phyloP scores from a whole-genome alignment of 2,113 vertebrate genomes.

The Scytalopus superciliaris region DNA sequence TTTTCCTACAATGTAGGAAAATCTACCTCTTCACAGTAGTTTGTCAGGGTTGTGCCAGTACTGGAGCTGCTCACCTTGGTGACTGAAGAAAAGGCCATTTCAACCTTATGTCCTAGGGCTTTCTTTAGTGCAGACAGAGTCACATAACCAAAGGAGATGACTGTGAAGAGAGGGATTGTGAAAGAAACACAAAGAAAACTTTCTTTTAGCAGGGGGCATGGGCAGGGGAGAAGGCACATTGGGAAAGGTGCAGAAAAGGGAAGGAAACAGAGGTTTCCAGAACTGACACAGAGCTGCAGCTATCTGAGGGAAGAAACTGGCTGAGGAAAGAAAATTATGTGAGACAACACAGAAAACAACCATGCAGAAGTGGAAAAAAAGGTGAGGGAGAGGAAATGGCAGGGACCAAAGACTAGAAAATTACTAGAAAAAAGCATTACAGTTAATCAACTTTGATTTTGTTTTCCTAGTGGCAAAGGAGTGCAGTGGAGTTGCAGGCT shows the following conservation, averaged over 20 bases:
- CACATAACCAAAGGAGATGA: not conserved
- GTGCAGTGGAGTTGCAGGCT: not conserved
- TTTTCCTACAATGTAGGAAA: not conserved
- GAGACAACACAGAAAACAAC: not conserved
- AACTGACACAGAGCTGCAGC: fast-evolving
- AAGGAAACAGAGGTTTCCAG: not conserved
- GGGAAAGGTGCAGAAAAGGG: not conserved
- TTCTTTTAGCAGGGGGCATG: not conserved
- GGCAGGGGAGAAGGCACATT: no score
- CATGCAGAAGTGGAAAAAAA: not conserved
- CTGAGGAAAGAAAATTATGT: not conserved
- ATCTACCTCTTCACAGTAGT: not conserved
- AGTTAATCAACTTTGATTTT: not conserved
- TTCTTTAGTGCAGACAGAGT: not conserved
- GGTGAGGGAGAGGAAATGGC: not conserved
- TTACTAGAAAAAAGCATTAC: not conserved
- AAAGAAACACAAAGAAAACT: not conserved
- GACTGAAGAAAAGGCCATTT: not conserved
- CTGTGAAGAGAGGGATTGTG: not conserved
- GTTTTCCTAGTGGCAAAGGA: not conserved
- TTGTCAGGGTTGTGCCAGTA: not conserved
- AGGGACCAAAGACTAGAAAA: not conserved
- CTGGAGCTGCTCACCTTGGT: not conserved
- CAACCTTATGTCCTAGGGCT: not conserved
- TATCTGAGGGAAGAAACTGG: not conserved